phyloP scores from a whole-genome alignment of 64 coral and sea anemone genomes.

The Dendrophyllia cribrosa region DNA sequence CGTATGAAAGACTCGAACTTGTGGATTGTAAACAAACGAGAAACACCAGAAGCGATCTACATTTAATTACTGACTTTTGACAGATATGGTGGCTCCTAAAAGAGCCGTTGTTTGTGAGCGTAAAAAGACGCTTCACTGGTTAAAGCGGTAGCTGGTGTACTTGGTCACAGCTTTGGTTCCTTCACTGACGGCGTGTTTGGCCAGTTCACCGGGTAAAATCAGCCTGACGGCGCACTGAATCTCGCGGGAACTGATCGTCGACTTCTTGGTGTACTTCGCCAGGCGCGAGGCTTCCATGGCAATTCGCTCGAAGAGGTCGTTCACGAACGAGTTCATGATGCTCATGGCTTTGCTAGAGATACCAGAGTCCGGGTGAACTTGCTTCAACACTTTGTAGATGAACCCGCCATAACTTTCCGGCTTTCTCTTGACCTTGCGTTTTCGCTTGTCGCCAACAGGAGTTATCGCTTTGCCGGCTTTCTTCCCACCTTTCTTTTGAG shows the following conservation, averaged over 20 bases:
- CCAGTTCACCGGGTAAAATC: slow-evolving; percentile 18
- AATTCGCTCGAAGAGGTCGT: background rate
- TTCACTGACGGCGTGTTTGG: slow-evolving; percentile 24
- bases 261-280: slow-evolving; percentile 7
- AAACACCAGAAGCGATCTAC: no score
- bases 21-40: no score
- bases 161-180: slow-evolving; percentile 29
- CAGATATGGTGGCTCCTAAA: no score
- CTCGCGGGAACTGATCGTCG: slow-evolving; percentile 11
- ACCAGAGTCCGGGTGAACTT: slow-evolving; percentile 9
- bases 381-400: slow-evolving; percentile 24
- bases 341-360: slow-evolving; percentile 10
- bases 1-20: no score
- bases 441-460: background rate
- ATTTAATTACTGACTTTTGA: no score
- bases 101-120: no score
- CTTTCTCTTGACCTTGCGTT: background rate
- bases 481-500: background rate
- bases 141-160: background rate
- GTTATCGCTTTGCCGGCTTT: background rate
- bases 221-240: background rate
- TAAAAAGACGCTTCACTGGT: no score
- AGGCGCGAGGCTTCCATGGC: background rate
- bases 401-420: background rate
- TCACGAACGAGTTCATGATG: slow-evolving; percentile 25